Conservation (phyloP, 2,113 vertebrate genomes). For the Bungarus multicinctus region DNA sequence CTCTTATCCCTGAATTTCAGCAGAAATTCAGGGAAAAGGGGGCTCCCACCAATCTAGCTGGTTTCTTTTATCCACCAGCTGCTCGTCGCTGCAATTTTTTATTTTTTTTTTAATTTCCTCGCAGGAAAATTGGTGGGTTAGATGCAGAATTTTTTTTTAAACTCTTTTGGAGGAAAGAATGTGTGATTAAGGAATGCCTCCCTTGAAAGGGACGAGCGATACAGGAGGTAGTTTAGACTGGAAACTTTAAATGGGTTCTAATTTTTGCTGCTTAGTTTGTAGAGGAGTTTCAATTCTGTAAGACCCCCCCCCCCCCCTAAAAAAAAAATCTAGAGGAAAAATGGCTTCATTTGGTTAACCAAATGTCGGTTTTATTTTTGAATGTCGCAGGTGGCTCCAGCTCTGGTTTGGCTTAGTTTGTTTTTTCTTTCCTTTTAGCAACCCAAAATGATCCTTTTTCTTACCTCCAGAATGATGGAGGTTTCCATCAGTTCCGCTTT, state of each 20-base stretch:
- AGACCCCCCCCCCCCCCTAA: not conserved
- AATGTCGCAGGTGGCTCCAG: not conserved
- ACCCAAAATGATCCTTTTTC: not conserved
- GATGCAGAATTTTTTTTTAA: not conserved
- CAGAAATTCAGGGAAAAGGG: not conserved
- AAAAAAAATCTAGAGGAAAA: not conserved
- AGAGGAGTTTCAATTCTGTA: not conserved
- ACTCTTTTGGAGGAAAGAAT: not conserved
- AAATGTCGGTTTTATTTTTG: not conserved
- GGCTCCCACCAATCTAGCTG: not conserved
- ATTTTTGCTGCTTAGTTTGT: not conserved
- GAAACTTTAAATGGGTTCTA: not conserved
- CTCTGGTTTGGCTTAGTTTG: not conserved
- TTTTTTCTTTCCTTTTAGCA: not conserved
- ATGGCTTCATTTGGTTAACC: not conserved
- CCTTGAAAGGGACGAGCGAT: not conserved
- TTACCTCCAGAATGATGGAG: not conserved
- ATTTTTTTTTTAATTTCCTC: not conserved
- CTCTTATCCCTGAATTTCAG: not conserved
- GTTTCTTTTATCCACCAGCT: not conserved
- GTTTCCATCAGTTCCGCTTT: not conserved
- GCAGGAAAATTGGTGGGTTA: not conserved
- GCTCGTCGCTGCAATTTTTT: not conserved
- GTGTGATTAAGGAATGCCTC: not conserved
- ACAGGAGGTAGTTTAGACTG: not conserved